Evolutionary conservation across 2,888 invertebrate species (phyloP), one percentile per base, ranked within the genome.

Genomic region (Petrophora chlorosata): DNA sequence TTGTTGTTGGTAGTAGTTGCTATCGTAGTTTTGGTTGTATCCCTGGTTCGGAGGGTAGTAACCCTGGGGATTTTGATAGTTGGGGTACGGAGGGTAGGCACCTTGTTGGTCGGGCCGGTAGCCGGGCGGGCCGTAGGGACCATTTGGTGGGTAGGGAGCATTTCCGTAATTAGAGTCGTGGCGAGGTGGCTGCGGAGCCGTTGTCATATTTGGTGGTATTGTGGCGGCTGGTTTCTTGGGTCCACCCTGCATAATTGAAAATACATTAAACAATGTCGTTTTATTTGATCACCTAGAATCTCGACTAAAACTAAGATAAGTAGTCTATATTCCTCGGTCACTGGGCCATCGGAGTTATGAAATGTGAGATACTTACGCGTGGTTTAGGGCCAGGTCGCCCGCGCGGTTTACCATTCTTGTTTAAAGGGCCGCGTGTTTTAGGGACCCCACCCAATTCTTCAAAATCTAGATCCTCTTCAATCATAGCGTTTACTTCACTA

Each of bases 401-500:
- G 2, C 48, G 48, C 2, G 48, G 49, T 29, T 50, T 50, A 0
- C 49, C 49, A 13, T 79, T 82, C 39, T 63, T 70, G 17, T 70
- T 79, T 17, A 75, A 74, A 3, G 85, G 73, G 0, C 86, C 77
- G 0, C 88, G 85, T 1, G 85, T 73, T 52, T 87, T 88, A 0
- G 86, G 83, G 0, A 85, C 88, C 8, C 91, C 92, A 2, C 93
- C 93, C 8, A 94, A 93, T 78, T 97, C 96, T 62, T 96, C 97
- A 43, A 97, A 84, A 78, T 96, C 96, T 61, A 96, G 91, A 82
- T 97, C 97, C 67, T 93, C 91, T 65, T 93, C 93, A 19, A 91
- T 82, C 2, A 93, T 93, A 14, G 94, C 94, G 60, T 94, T 95
- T 14, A 94, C 95, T 67, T 95, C 94, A 53, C 94, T 94, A 32